Base-by-base conservation (phyloP, 2,888 invertebrate genomes). In the Ormyrus thymus region DNA sequence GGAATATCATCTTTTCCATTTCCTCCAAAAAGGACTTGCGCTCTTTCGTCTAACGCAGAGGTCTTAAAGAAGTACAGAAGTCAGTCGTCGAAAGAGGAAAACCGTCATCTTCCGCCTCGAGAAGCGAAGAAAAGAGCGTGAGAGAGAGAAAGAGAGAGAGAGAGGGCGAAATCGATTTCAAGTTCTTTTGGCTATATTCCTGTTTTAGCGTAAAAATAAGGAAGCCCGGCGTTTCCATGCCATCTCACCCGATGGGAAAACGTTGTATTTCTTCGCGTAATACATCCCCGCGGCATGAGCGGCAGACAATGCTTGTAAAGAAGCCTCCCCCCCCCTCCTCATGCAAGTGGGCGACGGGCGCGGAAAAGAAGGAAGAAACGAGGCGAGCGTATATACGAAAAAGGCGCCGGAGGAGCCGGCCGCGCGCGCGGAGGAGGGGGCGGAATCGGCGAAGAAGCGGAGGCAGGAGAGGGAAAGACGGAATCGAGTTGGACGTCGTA, bases 401-500 rank as follows among this genome's bases (percentile, higher is more conserved):
- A 64, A 9, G 29, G 72, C 43, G 13, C 29, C 29, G 59, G 50
- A n/a, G 11, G 48, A 51, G 50, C n/a, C 29, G 2, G 29, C 66
- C 66, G 50, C n/a, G n/a, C n/a, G n/a, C 66, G 66, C 70, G 13
- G 45, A 48, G 15, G 59, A 43, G 29, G 7, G 15, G 29, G 66
- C 13, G n/a, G n/a, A 72, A 10, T 9, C 29, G 29, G 43, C 6
- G n/a, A 45, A 29, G 46, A 29, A 50, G 6, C 8, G 45, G 53
- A 3, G 13, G 56, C 53, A 51, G 53, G 50, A 68, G 48, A 56
- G 48, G 59, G 48, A 50, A 58, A 51, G 68, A 66, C 71, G 29
- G 69, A 76, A 81, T 73, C 56, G 76, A 82, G 81, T 78, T 81
- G 81, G 83, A 84, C 83, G 85, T 87, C 88, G 86, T 88, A 88